These are phyloP conservation scores for Sweltsa coloradensis DNA, from an alignment of 1,140 invertebrate genomes.

Conservation along the genomic window DNA sequence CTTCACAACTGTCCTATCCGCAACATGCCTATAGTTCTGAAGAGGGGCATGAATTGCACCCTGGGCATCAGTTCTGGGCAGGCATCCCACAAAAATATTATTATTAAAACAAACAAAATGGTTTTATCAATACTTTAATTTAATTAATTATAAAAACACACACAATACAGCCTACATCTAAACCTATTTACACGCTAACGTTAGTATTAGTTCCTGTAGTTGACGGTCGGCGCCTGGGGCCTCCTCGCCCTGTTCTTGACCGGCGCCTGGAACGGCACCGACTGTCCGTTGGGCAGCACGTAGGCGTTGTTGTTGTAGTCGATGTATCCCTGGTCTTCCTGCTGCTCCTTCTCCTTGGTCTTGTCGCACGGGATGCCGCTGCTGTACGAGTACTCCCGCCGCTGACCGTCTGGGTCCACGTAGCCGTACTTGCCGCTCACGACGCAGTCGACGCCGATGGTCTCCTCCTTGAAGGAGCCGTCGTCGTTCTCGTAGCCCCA, in stretches of 20 bases:
- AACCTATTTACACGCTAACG: no score
- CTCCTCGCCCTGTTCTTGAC: conserved; percentile 54
- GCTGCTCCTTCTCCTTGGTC: conserved; percentile 41
- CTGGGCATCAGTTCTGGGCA: no score
- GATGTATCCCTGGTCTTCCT: conserved; percentile 41
- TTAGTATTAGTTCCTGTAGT: no score
- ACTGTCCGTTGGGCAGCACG: conserved; percentile 52
- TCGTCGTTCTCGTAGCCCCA: conserved; percentile 80
- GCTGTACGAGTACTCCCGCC: conserved; percentile 54
- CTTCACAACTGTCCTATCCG: no score
- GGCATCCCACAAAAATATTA: no score
- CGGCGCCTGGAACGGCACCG: conserved; percentile 51
- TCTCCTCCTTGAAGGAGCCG: conserved; percentile 67
- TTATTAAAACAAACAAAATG: no score
- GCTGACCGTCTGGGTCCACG: conserved; percentile 63
- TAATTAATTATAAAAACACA: no score
- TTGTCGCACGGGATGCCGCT: conserved; percentile 54
- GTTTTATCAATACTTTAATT: no score
- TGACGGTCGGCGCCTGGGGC: no score
- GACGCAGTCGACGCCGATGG: conserved; percentile 64
- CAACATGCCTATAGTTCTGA: no score
- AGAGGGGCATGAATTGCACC: no score
- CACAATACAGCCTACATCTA: no score
- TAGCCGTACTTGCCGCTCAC: conserved; percentile 73
- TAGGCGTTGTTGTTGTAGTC: conserved; percentile 58